A percentile compares a stretch with the other conserved stretches of the same genome.
phyloP scores from a whole-genome alignment of 2,113 vertebrate genomes.

The Sinosuthora webbiana region DNA sequence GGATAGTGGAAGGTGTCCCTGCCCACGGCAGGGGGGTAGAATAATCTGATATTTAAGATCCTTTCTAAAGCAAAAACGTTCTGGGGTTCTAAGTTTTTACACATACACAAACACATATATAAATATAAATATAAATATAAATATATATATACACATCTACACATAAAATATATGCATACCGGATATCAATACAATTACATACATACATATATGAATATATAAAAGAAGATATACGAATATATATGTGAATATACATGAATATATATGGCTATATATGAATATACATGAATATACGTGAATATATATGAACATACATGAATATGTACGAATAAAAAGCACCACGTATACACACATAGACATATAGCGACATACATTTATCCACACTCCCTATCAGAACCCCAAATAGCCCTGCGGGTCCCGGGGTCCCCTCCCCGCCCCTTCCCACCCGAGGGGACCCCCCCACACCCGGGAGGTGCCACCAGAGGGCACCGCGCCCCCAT shows the following conservation, averaged over 20 bases:
- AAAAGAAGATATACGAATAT: too few relatives aligned
- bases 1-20: accelerated
- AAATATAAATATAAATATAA: accelerated
- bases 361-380: accelerated
- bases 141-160: too few relatives aligned
- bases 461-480: background rate
- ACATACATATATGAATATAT: too few relatives aligned
- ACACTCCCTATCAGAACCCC: accelerated
- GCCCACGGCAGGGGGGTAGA: background rate
- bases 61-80: background rate
- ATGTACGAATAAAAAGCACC: too few relatives aligned
- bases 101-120: too few relatives aligned
- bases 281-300: too few relatives aligned
- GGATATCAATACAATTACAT: too few relatives aligned
- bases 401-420: background rate
- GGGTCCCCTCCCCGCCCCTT: too few relatives aligned
- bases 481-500: background rate
- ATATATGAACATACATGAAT: too few relatives aligned
- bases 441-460: background rate
- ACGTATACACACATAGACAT: accelerated
- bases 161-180: too few relatives aligned
- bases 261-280: accelerated
- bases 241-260: too few relatives aligned
- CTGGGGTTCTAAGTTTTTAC: background rate
- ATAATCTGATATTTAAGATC: background rate